Evolutionary conservation across 2,113 vertebrate genomes (phyloP).

Genomic region (Progne subis): DNA sequence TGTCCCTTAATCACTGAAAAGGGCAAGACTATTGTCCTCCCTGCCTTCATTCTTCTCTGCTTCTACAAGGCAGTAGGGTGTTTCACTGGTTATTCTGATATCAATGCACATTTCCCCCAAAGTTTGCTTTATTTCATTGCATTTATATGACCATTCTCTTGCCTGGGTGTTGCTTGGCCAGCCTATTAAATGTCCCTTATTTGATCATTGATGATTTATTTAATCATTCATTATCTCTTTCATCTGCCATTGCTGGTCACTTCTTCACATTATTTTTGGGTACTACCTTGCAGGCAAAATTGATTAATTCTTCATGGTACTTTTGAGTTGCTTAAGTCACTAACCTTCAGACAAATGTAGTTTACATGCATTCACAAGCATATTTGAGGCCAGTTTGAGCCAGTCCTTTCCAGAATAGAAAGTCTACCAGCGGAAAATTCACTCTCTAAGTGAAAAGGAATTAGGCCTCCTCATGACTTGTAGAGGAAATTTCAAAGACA

Average conservation of each 20-base stretch:
- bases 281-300: background rate
- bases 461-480: background rate
- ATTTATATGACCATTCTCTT: background rate
- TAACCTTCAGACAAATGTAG: background rate
- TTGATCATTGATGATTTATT: background rate
- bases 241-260: rapidly evolving
- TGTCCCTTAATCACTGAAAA: background rate
- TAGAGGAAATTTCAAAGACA: background rate
- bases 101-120: background rate
- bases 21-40: rapidly evolving
- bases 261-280: background rate
- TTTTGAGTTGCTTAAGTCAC: background rate
- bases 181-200: background rate
- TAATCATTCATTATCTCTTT: background rate
- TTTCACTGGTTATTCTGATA: background rate
- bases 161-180: background rate
- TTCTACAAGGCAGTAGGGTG: background rate
- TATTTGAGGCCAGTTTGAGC: background rate
- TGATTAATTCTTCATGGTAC: background rate
- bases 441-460: background rate
- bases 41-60: background rate
- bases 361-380: background rate
- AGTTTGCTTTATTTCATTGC: background rate
- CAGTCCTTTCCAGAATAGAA: background rate
- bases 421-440: background rate